A percentile compares a stretch with the other conserved stretches of the same genome.
Evolutionary conservation across 2,888 invertebrate genomes (phyloP).

Genomic region (Electrophaes corylata): DNA sequence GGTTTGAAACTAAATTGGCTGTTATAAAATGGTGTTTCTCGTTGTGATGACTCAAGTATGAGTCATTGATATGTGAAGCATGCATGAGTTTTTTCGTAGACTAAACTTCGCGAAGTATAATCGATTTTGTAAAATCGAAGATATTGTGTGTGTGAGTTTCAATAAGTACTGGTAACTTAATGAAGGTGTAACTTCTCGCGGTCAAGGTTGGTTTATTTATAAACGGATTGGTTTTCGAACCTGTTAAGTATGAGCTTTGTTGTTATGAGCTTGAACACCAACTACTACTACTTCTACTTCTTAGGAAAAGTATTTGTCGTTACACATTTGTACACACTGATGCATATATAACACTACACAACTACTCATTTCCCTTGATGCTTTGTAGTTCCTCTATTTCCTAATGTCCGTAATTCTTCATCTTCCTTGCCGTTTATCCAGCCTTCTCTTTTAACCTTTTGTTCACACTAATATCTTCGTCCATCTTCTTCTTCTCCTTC

Average conservation of each 20-base stretch:
- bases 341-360: background rate
- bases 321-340: background rate
- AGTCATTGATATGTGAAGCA: too few species aligned
- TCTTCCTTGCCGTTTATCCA: background rate
- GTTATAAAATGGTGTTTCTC: background rate
- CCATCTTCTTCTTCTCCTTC: constrained; percentile 12
- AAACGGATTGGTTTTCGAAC: constrained; percentile 11
- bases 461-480: background rate
- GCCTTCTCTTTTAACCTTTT: background rate
- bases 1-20: background rate
- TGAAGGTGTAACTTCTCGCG: constrained; percentile 8
- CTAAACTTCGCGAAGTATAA: too few species aligned
- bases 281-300: too few species aligned
- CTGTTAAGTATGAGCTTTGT: background rate
- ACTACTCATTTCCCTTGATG: background rate
- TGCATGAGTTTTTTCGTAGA: background rate
- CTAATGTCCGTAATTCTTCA: background rate
- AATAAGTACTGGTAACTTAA: too few species aligned
- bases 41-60: background rate
- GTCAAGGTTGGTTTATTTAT: constrained; percentile 14
- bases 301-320: too few species aligned
- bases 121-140: background rate
- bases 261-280: background rate
- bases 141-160: too few species aligned
- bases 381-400: background rate